A percentile compares a stretch with the other conserved stretches of the same genome.
phyloP scores from a whole-genome alignment of 2,888 invertebrate genomes.

The Nowickia ferox region DNA sequence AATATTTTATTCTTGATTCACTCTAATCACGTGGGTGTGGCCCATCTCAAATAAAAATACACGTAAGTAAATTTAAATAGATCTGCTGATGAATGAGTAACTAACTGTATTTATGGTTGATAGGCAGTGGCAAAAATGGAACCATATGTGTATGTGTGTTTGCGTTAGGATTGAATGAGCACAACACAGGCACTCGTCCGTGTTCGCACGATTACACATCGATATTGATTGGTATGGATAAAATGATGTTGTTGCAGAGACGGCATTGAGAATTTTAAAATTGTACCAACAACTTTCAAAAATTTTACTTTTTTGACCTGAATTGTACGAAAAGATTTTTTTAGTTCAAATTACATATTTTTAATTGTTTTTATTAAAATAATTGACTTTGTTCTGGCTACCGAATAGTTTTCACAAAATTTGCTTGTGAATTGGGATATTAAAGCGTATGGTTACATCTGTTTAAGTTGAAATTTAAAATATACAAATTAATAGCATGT shows the following conservation, averaged over 20 bases:
- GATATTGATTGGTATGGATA: conserved; percentile 27
- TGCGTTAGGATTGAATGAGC: conserved; percentile 7
- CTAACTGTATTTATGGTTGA: conserved; percentile 9
- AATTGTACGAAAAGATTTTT: no score
- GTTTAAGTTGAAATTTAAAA: no score
- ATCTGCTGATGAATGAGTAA: neutral
- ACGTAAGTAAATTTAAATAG: neutral
- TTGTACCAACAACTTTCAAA: no score
- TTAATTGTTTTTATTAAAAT: no score
- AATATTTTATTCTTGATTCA: neutral
- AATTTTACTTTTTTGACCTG: no score
- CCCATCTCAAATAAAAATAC: neutral
- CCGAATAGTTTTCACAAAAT: no score
- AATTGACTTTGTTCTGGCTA: no score
- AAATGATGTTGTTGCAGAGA: neutral
- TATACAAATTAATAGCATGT: no score
- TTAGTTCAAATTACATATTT: no score
- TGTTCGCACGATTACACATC: conserved; percentile 54
- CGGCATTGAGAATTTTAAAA: no score
- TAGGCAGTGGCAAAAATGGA: neutral
- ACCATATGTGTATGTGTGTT: neutral
- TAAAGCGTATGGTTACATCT: no score
- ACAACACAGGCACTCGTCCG: neutral
- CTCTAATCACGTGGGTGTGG: neutral
- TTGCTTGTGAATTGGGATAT: no score